Base-by-base conservation (phyloP, 2,113 vertebrate genomes). In the Hipposideros armiger region DNA sequence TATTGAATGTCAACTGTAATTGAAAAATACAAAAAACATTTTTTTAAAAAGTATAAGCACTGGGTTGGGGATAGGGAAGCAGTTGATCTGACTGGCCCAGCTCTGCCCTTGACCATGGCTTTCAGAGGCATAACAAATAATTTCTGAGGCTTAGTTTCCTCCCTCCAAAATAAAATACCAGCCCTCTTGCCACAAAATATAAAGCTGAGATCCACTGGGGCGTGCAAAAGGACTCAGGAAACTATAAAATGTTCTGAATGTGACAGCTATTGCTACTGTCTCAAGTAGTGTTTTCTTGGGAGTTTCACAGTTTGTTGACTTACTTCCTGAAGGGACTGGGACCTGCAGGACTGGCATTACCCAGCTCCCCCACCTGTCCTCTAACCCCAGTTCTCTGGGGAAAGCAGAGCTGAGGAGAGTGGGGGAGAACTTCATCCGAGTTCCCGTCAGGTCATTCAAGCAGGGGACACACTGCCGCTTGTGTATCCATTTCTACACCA, bases 401-500 rank as follows among this genome's bases (percentile, higher is more conserved):
- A 78, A 54, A 69, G 50, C 24, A 69, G 69, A 74, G 70, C 30
- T 0, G 17, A 40, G 16, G 5, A 36, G 32, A 69, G 45, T 2
- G 36, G 47, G 76, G 26, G 11, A 30, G 52, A 45, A 56, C 62
- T 36, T 72, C 54, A 22, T 3, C 20, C 56, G 50, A 0, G 0
- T 30, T 22, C 28, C 70, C 30, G 0, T 28, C 4, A 50, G 77
- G 67, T 91, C n/a, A 47, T 0, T 32, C 60, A 28, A 73, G 9
- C 1, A 22, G 47, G 42, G 52, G 42, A 58, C 60, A 74, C 0
- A 8, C 54, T 4, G 10, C 30, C 4, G 14, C 9, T 3, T 0
- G 24, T 19, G 24, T 30, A 40, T 19, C 47, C 13, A 52, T 73
- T 78, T 91, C 86, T 9, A n/a, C 16, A 10, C 45, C 16, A 20